A percentile compares a stretch with the other conserved stretches of the same genome.
These are phyloP conservation scores for Cactoblastis cactorum DNA, from an alignment of 2,888 invertebrate genomes.

Conservation along the genomic window DNA sequence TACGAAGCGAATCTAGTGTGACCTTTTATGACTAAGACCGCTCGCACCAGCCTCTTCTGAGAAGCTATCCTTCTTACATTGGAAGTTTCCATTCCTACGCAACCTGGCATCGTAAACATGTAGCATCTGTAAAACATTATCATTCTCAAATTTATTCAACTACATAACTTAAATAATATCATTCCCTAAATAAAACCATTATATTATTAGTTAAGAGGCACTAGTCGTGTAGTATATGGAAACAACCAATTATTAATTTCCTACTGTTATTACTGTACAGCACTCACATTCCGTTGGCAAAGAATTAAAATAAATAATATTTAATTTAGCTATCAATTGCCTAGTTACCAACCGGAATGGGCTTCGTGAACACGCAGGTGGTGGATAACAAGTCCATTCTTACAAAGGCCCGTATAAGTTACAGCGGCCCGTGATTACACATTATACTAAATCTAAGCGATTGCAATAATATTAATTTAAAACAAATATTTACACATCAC, in stretches of 20 bases:
- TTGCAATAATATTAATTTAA: conserved; percentile 73
- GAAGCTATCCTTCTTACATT: conserved; percentile 50
- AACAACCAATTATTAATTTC: conserved; percentile 53
- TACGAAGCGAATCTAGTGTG: conserved; percentile 31
- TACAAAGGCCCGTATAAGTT: conserved; percentile 56
- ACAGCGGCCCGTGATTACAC: conserved; percentile 53
- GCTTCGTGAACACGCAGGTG: conserved; percentile 78
- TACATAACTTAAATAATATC: background rate
- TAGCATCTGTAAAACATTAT: background rate
- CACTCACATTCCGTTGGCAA: conserved; percentile 77
- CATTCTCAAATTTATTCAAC: background rate
- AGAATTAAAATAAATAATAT: conserved; percentile 71
- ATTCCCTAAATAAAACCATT: background rate
- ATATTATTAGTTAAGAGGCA: conserved; percentile 18
- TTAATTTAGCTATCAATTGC: conserved; percentile 75
- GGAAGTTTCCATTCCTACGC: conserved; percentile 33
- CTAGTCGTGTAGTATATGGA: conserved; percentile 32
- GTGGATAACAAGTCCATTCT: conserved; percentile 73
- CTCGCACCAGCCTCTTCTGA: conserved; percentile 18
- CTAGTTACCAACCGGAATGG: conserved; percentile 76
- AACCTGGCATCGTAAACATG: conserved; percentile 21
- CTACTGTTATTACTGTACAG: conserved; percentile 73
- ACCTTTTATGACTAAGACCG: conserved; percentile 6
- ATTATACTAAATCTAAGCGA: conserved; percentile 65
- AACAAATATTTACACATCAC: conserved; percentile 73